Percentiles rank a stretch among this genome's conserved stretches.
phyloP scores from a whole-genome alignment of 2,113 vertebrate genomes.

The Prolemur simus region DNA sequence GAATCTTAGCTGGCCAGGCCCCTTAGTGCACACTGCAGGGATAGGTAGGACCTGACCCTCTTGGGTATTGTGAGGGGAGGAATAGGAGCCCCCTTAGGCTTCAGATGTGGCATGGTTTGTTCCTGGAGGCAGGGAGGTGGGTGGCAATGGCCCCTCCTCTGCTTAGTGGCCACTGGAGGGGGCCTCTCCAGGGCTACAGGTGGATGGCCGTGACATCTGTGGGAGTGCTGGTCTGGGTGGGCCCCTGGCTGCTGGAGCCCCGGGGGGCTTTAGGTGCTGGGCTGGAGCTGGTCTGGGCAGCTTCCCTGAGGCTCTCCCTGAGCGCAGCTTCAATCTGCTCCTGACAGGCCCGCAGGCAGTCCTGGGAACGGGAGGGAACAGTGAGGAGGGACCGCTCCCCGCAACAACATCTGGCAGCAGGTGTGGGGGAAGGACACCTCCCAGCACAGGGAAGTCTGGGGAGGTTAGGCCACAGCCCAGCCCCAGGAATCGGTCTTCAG shows the following conservation, averaged over 20 bases:
- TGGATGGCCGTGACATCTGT: slow-evolving; percentile 88
- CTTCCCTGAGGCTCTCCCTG: slow-evolving; percentile 86
- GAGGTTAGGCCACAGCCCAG: slow-evolving; percentile 69
- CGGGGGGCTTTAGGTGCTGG: slow-evolving; percentile 72
- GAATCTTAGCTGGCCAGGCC: not conserved
- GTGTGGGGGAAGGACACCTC: not conserved
- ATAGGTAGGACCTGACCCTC: slow-evolving; percentile 52
- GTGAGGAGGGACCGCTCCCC: not conserved
- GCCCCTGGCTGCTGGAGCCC: slow-evolving; percentile 80
- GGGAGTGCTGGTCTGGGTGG: slow-evolving; percentile 83
- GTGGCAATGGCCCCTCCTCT: slow-evolving; percentile 11
- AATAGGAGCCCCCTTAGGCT: slow-evolving; percentile 41
- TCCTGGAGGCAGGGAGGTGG: slow-evolving; percentile 28
- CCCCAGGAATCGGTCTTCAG: slow-evolving; percentile 80
- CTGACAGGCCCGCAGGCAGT: slow-evolving; percentile 88
- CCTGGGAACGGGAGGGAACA: slow-evolving; percentile 79
- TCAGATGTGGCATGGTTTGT: not conserved
- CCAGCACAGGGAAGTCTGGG: slow-evolving; percentile 51
- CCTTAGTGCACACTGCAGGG: slow-evolving; percentile 66
- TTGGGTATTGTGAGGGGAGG: not conserved
- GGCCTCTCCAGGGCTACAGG: slow-evolving; percentile 70
- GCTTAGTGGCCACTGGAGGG: slow-evolving; percentile 53
- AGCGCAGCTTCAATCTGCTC: slow-evolving; percentile 87
- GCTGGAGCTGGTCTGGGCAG: slow-evolving; percentile 73
- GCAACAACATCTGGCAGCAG: not conserved